Evolutionary conservation across 2,113 vertebrate species (phyloP).

Genomic region (Empidonax traillii): DNA sequence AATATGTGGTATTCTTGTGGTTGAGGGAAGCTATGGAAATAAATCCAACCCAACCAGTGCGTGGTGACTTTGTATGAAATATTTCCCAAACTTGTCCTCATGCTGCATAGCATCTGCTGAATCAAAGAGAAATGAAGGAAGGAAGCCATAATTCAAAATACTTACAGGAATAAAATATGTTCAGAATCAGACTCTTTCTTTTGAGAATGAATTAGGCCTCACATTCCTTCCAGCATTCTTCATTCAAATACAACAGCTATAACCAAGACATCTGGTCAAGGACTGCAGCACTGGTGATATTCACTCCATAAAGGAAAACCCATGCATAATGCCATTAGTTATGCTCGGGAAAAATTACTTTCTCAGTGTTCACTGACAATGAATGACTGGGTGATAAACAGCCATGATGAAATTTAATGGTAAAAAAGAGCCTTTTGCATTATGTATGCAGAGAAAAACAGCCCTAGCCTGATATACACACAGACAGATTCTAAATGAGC

Average conservation of each 20-base stretch:
- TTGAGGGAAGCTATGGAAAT: neutral
- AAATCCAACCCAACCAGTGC: neutral
- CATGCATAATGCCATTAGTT: neutral
- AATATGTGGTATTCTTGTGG: neutral
- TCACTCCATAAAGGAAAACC: neutral
- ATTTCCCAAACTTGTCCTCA: neutral
- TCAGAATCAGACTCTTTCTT: neutral
- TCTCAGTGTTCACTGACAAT: neutral
- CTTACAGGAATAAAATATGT: constrained; percentile 39
- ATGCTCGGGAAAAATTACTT: neutral
- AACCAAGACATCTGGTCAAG: constrained; percentile 51
- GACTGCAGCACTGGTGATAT: neutral
- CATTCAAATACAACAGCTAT: neutral
- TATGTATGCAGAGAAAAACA: neutral
- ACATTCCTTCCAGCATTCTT: constrained; percentile 16
- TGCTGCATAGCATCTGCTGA: constrained; percentile 14
- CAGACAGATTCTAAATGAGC: neutral
- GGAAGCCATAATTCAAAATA: constrained; percentile 41
- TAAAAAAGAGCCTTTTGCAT: neutral
- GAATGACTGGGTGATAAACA: constrained; percentile 8
- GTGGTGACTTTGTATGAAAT: neutral
- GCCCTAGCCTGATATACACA: neutral
- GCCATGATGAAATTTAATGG: neutral
- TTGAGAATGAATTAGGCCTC: neutral
- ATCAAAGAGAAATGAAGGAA: constrained; percentile 58